Evolutionary conservation across 1,140 invertebrate species (phyloP), one percentile per base, ranked within the genome.

Genomic region (Cyclargus thomasi): DNA sequence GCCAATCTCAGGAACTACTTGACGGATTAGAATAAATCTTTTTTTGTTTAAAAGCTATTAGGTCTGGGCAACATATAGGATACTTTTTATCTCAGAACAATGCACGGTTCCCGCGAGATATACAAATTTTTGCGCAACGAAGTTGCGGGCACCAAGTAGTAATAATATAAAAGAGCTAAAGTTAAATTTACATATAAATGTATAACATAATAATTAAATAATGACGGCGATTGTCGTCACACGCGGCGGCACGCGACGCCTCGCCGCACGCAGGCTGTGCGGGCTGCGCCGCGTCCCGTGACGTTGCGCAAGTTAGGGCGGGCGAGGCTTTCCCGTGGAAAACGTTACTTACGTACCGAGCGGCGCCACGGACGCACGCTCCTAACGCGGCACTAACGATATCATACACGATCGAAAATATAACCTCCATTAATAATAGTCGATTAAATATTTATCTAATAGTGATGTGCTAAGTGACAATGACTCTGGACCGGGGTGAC

Each of bases 401-500:
- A 59, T 64, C 62, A 36, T 20, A 64, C 39, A 4, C 4, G 39
- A 47, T 47, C 6, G 3, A 47, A 47, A 0, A 47, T 47, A 47
- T 14, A 47, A 47, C 29, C 29, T 47, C 0, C 8, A 16, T 16
- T 47, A n/a, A n/a, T 14, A 4, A 47, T 14, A 47, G 14, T 47
- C 10, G 2, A 47, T 35, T 35, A 35, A 16, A 8, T 47, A 8
- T 14, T 29, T 29, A 63, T 17, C 17, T 53, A 67, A 67, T 57
- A 59, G 65, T 62, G 29, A 65, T 22, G 59, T 21, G 23, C 18
- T 16, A 22, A 67, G 75, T 79, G 75, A 79, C 75, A 62, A 90
- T 90, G 88, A 88, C 86, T 74, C 82, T 88, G 76, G 84, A 88
- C 78, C 79, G 82, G 71, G 78, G 76, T 72, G 86, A 87, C 57